Evolutionary conservation across 1,140 invertebrate genomes (phyloP).

Genomic region (Drosophila sp.): DNA sequence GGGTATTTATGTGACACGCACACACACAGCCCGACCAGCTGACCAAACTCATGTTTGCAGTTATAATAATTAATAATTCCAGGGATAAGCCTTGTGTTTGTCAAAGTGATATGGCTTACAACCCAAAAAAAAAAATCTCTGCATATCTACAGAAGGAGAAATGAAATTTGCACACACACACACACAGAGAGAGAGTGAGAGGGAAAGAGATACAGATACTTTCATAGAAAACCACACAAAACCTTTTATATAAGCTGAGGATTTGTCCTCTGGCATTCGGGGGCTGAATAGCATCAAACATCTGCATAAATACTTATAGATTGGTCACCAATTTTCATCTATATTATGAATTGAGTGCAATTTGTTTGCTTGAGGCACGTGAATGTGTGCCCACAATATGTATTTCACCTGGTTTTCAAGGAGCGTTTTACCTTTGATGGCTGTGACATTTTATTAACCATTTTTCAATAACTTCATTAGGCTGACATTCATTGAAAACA

Average conservation of each 20-base stretch:
- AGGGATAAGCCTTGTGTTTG: conserved; percentile 78
- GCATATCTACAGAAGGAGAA: conserved; percentile 1
- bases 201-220: conserved; percentile 24
- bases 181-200: conserved; percentile 39
- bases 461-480: conserved; percentile 20
- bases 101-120: conserved; percentile 72
- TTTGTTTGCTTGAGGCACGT: neutral
- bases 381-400: neutral
- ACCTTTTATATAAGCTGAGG: conserved; percentile 32
- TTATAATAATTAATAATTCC: conserved; percentile 80
- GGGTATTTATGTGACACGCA: conserved; percentile 8
- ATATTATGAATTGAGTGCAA: conserved; percentile 14
- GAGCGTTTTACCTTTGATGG: neutral
- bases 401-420: conserved; percentile 19
- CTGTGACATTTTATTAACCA: neutral
- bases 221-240: conserved; percentile 19
- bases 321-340: conserved; percentile 10
- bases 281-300: conserved; percentile 34
- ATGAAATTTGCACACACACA: conserved; percentile 44
- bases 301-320: conserved; percentile 68
- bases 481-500: neutral
- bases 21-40: conserved; percentile 42
- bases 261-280: conserved; percentile 16
- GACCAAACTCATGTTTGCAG: conserved; percentile 65
- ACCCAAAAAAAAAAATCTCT: conserved; percentile 1